These are phyloP conservation scores for Chanos chanos DNA, from an alignment of 2,797 vertebrate genomes.

Conservation along the genomic window DNA sequence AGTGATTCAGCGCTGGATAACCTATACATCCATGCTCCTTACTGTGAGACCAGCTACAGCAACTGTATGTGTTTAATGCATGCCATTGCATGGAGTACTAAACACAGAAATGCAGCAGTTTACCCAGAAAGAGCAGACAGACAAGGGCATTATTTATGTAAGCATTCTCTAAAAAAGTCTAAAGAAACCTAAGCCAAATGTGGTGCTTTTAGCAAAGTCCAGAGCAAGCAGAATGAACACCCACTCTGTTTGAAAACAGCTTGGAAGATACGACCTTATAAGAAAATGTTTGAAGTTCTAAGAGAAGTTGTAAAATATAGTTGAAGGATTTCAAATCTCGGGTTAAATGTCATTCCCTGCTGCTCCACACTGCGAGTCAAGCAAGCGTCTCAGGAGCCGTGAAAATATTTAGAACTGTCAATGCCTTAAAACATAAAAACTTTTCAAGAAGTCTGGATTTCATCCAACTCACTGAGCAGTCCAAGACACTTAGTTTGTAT, in stretches of 20 bases:
- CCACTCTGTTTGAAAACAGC: not conserved
- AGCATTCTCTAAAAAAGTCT: too few species aligned
- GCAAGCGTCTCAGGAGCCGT: conserved; percentile 8
- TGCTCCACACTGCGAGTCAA: not conserved
- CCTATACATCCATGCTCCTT: too few species aligned
- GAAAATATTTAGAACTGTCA: not conserved
- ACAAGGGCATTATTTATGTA: too few species aligned
- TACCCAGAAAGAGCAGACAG: too few species aligned
- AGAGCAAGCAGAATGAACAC: not conserved
- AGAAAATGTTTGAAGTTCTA: conserved; percentile 22
- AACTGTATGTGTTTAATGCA: too few species aligned
- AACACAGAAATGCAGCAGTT: too few species aligned
- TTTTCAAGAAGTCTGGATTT: not conserved
- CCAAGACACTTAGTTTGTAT: too few species aligned
- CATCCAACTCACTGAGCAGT: not conserved
- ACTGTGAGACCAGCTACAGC: too few species aligned
- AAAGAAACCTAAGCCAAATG: not conserved
- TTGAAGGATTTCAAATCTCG: conserved; percentile 3
- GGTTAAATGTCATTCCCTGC: conserved; percentile 25
- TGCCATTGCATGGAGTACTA: too few species aligned
- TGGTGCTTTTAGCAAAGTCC: conserved; percentile 2
- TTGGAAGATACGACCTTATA: conserved; percentile 6
- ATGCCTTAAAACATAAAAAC: not conserved
- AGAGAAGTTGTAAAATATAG: conserved; percentile 1
- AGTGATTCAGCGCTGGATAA: too few species aligned